Conservation (phyloP, 2,888 invertebrate species). For the Drosophila prostipennis region DNA sequence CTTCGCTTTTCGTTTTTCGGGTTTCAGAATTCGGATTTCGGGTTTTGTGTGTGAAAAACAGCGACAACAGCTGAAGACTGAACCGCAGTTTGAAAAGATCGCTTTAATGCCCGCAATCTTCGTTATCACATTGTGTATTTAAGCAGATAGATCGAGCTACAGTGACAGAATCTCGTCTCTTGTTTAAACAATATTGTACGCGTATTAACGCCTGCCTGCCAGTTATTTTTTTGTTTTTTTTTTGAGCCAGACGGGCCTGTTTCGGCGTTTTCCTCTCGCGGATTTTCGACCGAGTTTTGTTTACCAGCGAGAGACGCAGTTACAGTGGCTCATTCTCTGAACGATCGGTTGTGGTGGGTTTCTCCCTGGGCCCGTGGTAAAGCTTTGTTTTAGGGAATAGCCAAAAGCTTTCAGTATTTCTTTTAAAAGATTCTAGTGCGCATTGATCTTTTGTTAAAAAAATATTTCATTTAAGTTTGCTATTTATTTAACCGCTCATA, state of each 20-base stretch:
- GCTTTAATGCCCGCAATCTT: constrained; percentile 62
- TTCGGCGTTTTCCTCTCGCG: constrained; percentile 19
- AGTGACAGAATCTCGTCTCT: constrained; percentile 38
- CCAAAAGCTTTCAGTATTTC: constrained; percentile 5
- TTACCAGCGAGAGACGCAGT: constrained; percentile 58
- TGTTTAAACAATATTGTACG: constrained; percentile 40
- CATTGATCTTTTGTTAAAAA: not conserved
- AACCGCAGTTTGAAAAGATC: constrained; percentile 9
- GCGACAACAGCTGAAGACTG: constrained; percentile 40
- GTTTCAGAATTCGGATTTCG: constrained; percentile 3
- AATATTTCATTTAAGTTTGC: too few species aligned
- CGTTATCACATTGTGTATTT: constrained; percentile 69
- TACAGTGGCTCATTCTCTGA: constrained; percentile 4
- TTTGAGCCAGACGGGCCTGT: constrained; percentile 24
- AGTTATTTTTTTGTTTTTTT: constrained; percentile 17
- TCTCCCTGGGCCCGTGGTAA: constrained; percentile 3
- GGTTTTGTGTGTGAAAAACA: constrained; percentile 36
- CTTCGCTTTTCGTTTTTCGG: constrained; percentile 14
- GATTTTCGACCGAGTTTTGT: constrained; percentile 53
- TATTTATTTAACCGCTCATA: too few species aligned
- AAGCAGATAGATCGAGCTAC: constrained; percentile 66
- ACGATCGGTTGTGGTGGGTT: constrained; percentile 31
- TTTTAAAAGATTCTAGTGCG: not conserved
- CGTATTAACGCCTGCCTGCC: constrained; percentile 37
- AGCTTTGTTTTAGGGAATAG: not conserved